Evolutionary conservation across 2,888 invertebrate species (phyloP).

Genomic region (Andrena bicolor): DNA sequence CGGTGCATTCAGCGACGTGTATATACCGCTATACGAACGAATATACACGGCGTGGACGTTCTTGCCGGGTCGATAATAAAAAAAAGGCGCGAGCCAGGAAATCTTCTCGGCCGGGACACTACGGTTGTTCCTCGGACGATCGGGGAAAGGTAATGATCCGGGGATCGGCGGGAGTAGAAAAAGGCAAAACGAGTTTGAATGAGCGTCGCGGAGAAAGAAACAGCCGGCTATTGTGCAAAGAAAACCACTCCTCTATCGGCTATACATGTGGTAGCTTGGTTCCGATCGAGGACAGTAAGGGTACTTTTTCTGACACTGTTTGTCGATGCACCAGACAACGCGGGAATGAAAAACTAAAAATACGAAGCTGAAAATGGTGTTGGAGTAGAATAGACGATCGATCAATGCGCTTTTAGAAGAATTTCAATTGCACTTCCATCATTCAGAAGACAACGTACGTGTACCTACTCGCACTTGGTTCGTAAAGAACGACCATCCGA

Average conservation of each 20-base stretch:
- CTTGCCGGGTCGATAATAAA: slow-evolving; percentile 44
- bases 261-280: not conserved
- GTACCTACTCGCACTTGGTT: slow-evolving; percentile 1
- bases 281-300: not conserved
- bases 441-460: slow-evolving; percentile 1
- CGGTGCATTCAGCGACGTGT: slow-evolving; percentile 71
- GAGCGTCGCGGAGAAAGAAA: slow-evolving; percentile 5
- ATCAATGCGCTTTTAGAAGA: not conserved
- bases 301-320: not conserved
- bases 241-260: not conserved
- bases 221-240: not conserved
- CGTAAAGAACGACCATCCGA: slow-evolving; percentile 11
- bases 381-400: not conserved
- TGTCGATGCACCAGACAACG: not conserved
- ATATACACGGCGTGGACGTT: slow-evolving; percentile 66
- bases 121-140: slow-evolving; percentile 48
- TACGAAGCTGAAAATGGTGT: too few relatives aligned
- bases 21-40: slow-evolving; percentile 72
- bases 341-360: not conserved
- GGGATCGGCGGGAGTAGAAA: slow-evolving; percentile 5
- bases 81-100: slow-evolving; percentile 64
- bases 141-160: slow-evolving; percentile 42
- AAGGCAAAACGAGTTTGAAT: not conserved
- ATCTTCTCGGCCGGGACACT: slow-evolving; percentile 53
- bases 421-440: slow-evolving; percentile 5